A percentile compares a stretch with the other conserved stretches of the same genome.
Conservation (phyloP, 1,140 invertebrate species). For the Eufriesea mexicana region DNA sequence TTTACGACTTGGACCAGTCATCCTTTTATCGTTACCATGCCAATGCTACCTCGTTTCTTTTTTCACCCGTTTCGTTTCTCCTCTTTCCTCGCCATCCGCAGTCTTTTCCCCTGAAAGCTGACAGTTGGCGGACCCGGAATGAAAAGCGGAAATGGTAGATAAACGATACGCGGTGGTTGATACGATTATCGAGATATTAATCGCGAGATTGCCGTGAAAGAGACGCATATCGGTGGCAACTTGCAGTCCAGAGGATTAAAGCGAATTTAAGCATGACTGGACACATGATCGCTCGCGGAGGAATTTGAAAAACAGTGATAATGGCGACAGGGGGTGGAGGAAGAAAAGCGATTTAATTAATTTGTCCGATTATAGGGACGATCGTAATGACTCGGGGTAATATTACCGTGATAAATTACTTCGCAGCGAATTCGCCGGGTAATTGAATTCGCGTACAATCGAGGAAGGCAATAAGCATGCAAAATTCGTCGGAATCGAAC, state of each 20-base stretch:
- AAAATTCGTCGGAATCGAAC: not conserved
- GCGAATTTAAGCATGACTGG: not conserved
- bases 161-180: too few species aligned
- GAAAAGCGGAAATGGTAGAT: too few species aligned
- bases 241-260: not conserved
- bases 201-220: not conserved
- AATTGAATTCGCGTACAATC: conserved; percentile 25
- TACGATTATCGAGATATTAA: not conserved
- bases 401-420: not conserved
- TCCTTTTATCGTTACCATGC: too few species aligned
- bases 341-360: conserved; percentile 16
- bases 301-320: not conserved
- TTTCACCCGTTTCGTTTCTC: too few species aligned
- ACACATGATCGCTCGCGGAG: not conserved
- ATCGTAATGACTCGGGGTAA: not conserved
- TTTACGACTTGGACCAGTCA: not conserved
- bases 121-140: too few species aligned
- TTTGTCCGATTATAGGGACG: not conserved
- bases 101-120: too few species aligned
- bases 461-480: not conserved
- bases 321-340: too few species aligned
- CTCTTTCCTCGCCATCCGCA: too few species aligned
- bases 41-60: too few species aligned
- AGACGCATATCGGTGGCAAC: too few species aligned
- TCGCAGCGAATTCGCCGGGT: not conserved